Percentiles rank a stretch among this genome's conserved stretches.
Conservation (phyloP, 2,888 invertebrate species). For the Heliconius ethilla region DNA sequence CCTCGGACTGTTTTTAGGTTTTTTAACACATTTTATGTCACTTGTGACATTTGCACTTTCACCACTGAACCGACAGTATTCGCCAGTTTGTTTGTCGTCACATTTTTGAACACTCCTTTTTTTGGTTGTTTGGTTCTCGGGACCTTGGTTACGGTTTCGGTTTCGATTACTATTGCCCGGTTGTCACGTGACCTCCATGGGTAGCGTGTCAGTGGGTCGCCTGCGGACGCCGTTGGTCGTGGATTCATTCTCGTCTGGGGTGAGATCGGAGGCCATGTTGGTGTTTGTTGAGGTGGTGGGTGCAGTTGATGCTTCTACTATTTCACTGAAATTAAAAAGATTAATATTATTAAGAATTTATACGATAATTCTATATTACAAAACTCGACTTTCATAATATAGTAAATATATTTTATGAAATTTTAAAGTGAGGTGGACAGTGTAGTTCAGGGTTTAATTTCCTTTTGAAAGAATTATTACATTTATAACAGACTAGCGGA, state of each 20-base stretch:
- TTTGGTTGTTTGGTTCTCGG: constrained; percentile 9
- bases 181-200: constrained; percentile 80
- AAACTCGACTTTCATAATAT: not conserved
- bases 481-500: no score
- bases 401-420: no score
- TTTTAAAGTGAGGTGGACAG: no score
- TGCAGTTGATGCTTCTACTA: constrained; percentile 58
- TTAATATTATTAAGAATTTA: not conserved
- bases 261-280: constrained; percentile 37
- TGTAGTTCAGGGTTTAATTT: no score
- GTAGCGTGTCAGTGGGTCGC: constrained; percentile 62
- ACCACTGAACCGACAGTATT: not conserved
- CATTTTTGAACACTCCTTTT: constrained; percentile 24
- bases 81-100: not conserved
- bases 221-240: constrained; percentile 57
- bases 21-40: constrained; percentile 7
- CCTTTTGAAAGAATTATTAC: no score
- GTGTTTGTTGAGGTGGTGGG: constrained; percentile 50
- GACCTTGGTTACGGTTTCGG: constrained; percentile 24
- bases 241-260: constrained; percentile 48
- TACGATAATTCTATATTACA: not conserved
- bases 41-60: constrained; percentile 8
- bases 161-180: constrained; percentile 40
- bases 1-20: not conserved
- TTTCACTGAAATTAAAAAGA: constrained; percentile 54